These are phyloP conservation scores for Hoplias malabaricus DNA, from an alignment of 2,113 vertebrate species.

Conservation along the genomic window DNA sequence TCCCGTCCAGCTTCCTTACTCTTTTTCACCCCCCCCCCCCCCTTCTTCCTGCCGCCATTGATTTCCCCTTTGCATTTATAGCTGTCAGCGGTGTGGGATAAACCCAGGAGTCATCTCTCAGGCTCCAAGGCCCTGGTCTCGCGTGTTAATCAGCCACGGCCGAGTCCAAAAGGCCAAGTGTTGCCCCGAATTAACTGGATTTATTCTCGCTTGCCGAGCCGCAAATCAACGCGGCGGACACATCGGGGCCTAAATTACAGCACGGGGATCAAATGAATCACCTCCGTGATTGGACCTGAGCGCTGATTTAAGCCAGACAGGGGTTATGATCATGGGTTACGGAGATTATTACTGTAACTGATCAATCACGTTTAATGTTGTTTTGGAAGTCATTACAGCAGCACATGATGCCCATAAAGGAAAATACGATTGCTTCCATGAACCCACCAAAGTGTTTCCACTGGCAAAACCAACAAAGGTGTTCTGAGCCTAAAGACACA, in stretches of 20 bases:
- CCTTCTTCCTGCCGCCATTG: slow-evolving; percentile 13
- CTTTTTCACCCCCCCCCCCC: not conserved
- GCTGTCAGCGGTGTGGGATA: slow-evolving; percentile 44
- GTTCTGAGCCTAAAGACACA: not conserved
- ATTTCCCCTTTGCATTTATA: slow-evolving; percentile 50
- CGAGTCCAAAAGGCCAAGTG: slow-evolving; percentile 29
- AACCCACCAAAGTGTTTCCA: not conserved
- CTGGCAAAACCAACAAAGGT: not conserved
- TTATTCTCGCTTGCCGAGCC: slow-evolving; percentile 57
- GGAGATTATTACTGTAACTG: slow-evolving; percentile 3
- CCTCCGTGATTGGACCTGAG: slow-evolving; percentile 1
- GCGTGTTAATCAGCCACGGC: slow-evolving; percentile 47
- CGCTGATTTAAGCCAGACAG: slow-evolving; percentile 7
- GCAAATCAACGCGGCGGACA: slow-evolving; percentile 45
- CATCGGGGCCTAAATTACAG: slow-evolving; percentile 14
- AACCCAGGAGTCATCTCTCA: slow-evolving; percentile 44
- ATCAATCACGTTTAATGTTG: not conserved
- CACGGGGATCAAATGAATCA: not conserved
- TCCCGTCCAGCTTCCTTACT: slow-evolving; percentile 28
- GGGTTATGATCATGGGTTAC: slow-evolving; percentile 3
- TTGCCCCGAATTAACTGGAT: slow-evolving; percentile 43
- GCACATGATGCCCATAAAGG: not conserved
- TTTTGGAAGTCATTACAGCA: not conserved
- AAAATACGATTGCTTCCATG: not conserved
- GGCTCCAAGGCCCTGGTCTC: slow-evolving; percentile 34